Evolutionary conservation across 2,113 vertebrate genomes (phyloP), one percentile per base, ranked within the genome.

Genomic region (Verasper variegatus): DNA sequence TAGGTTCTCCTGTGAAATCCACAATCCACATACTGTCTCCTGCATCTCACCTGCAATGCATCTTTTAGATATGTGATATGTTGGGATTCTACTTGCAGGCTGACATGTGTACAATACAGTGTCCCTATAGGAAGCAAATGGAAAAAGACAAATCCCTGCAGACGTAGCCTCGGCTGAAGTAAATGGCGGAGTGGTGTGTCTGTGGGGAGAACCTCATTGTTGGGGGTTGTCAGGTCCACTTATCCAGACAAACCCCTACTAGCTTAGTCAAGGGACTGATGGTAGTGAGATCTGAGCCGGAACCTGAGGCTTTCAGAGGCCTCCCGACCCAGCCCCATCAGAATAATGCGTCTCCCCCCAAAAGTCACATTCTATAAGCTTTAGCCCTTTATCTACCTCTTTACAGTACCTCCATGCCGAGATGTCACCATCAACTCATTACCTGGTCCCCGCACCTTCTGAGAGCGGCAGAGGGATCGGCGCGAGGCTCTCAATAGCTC

Each of bases 261-360:
- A 64, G 74, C 72, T 79, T 58, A 76, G 85, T 68, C 59, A 9
- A 42, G 68, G 78, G 76, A 79, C 68, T 40, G 72, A 61, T 61
- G 61, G 35, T 85, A 59, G 81, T 85, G 85, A 80, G 70, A 76
- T 83, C 74, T 65, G 71, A 66, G 80, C 71, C 58, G 71, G 70
- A 81, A 86, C 59, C 81, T 63, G 35, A 59, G 85, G 81, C 92
- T 94, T 94, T 94, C 86, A 92, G 86, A 85, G 81, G 68, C 74
- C 82, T 91, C 80, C 79, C 76, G 68, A 67, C 68, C 72, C 64
- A 62, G 15, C 61, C 65, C 67, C 49, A 74, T 68, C 81, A 31
- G 85, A 81, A 85, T 91, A 92, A 93, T 92, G 81, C 40, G 1
- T 82, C 86, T 84, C 88, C 86, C 85, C 87, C 86, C 70, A 74